Percentiles rank a stretch among this genome's conserved stretches.
These are phyloP conservation scores for Andrena flavipes DNA, from an alignment of 2,888 invertebrate species.

Conservation along the genomic window DNA sequence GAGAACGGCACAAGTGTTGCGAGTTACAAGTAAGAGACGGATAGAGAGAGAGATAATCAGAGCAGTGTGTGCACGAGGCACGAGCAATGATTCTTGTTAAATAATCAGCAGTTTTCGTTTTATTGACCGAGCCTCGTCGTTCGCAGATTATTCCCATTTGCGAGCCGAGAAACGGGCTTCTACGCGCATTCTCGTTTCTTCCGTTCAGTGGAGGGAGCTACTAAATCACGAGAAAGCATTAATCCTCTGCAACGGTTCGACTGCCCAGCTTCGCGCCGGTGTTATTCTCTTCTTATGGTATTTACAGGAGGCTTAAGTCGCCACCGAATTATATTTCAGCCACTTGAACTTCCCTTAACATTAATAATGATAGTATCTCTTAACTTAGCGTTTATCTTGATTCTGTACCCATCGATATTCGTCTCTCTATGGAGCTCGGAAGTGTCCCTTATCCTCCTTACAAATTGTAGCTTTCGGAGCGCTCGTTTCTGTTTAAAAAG, in stretches of 20 bases:
- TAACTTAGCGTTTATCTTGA: not conserved
- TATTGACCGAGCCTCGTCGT: slow-evolving; percentile 51
- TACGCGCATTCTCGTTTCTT: slow-evolving; percentile 21
- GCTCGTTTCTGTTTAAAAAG: too few relatives aligned
- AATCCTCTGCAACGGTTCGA: slow-evolving; percentile 29
- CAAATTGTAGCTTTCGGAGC: not conserved
- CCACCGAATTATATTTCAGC: not conserved
- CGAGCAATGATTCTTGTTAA: slow-evolving; percentile 15
- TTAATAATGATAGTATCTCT: slow-evolving; percentile 6
- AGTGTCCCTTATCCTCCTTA: not conserved
- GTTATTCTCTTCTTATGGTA: slow-evolving; percentile 12
- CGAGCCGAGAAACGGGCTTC: slow-evolving; percentile 44
- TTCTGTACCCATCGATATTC: not conserved
- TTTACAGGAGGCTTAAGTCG: slow-evolving; percentile 22
- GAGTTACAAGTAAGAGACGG: not conserved
- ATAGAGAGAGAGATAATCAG: slow-evolving; percentile 10
- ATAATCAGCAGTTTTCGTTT: slow-evolving; percentile 47
- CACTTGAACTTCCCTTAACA: slow-evolving; percentile 11
- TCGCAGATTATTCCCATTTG: slow-evolving; percentile 52
- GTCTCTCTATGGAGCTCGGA: not conserved
- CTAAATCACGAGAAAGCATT: slow-evolving; percentile 1
- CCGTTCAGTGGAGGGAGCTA: slow-evolving; percentile 44
- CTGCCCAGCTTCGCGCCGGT: not conserved
- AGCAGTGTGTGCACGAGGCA: not conserved
- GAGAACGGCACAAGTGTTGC: not conserved